phyloP scores from a whole-genome alignment of 1,140 invertebrate species.

The Nasonia longicornis region DNA sequence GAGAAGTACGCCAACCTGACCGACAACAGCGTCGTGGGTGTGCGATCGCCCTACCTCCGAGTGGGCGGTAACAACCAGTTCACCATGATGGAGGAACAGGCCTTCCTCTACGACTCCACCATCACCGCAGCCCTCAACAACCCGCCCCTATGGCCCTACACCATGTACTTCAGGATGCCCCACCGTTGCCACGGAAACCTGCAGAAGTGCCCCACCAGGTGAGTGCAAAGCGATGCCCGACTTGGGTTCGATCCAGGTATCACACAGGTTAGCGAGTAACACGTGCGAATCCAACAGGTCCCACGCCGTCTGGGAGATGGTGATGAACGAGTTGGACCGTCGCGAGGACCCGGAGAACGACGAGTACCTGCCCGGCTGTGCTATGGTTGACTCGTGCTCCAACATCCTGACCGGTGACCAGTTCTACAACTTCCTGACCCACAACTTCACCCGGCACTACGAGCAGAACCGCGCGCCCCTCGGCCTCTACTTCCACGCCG shows the following conservation, averaged over 20 bases:
- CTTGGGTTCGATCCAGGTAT: too few relatives aligned
- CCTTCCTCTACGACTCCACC: slow-evolving; percentile 95
- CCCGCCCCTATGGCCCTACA: slow-evolving; percentile 96
- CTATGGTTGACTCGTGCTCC: slow-evolving; percentile 96
- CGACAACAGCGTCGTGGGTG: slow-evolving; percentile 93
- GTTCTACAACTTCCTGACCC: slow-evolving; percentile 95
- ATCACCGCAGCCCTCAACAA: slow-evolving; percentile 93
- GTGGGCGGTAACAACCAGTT: slow-evolving; percentile 97
- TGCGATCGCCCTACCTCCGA: slow-evolving; percentile 91
- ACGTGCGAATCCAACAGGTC: slow-evolving; percentile 53
- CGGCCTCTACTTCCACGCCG: slow-evolving; percentile 95
- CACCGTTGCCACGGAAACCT: slow-evolving; percentile 94
- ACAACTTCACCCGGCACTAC: slow-evolving; percentile 96
- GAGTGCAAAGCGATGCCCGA: slow-evolving; percentile 48
- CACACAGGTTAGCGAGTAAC: too few relatives aligned
- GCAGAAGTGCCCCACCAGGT: slow-evolving; percentile 92
- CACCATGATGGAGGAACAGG: slow-evolving; percentile 97
- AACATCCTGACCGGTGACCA: slow-evolving; percentile 94
- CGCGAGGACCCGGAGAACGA: slow-evolving; percentile 92
- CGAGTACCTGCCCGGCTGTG: slow-evolving; percentile 92
- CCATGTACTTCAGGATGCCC: slow-evolving; percentile 97
- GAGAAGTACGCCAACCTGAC: slow-evolving; percentile 94
- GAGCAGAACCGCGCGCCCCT: slow-evolving; percentile 93
- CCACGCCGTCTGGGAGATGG: slow-evolving; percentile 97
- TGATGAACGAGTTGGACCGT: slow-evolving; percentile 95